Base-by-base conservation (phyloP, 1,140 invertebrate species). In the Gerris buenoi region DNA sequence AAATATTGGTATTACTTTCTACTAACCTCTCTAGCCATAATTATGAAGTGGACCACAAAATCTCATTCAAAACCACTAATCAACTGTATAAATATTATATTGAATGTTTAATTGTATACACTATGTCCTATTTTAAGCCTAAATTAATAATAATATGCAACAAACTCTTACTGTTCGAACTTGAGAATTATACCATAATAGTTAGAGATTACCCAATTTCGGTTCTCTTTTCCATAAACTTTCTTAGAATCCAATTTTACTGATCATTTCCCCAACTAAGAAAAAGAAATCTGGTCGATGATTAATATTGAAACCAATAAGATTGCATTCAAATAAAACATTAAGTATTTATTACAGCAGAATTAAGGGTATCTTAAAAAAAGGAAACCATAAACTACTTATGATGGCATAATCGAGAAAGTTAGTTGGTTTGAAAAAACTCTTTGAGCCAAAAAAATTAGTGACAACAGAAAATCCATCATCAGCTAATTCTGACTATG, bases 381-480 rank as follows among this genome's bases (percentile, higher is more conserved):
- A 56, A n/a, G n/a, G n/a, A n/a, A n/a, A n/a, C n/a, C n/a, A n/a
- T n/a, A n/a, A 46, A 68, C 67, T 65, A n/a, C n/a, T 33, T 65
- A 63, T 62, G 60, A 66, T 63, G 5, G 64, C 64, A 18, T 29
- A 60, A n/a, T 58, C 14, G 3, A 28, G 27, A 33, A 86, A 81
- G 2, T 88, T 80, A 25, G 83, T 87, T 70, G 88, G 76, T 75
- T 86, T 87, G 73, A 88, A 88, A 76, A 97, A 95, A 1, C 95
- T 82, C 1, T 91, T 90, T 70, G 89, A 82, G 0, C 92, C 91
- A 79, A 95, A 93, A 79, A 94, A 96, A 73, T 95, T 90, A 1
- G 92, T 90, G 10, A 95, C 87, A 1, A 95, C 84, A 2, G 89
- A 86, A 79, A 95, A 95, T 69, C 86, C 82, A 78, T 93, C 88